Conservation (phyloP, 2,113 vertebrate genomes). For the Siniperca chuatsi region DNA sequence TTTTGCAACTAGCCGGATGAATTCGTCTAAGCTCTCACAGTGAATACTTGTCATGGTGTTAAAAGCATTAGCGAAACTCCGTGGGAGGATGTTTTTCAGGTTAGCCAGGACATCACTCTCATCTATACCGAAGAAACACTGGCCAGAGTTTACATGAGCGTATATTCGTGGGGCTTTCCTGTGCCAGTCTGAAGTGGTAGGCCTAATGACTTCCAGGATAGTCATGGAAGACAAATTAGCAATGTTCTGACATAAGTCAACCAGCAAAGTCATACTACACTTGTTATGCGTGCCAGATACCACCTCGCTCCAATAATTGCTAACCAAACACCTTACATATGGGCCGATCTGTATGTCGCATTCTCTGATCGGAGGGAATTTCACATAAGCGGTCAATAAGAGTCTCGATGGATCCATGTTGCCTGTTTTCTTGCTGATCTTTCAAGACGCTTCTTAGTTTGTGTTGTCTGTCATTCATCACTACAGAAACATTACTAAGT, state of each 20-base stretch:
- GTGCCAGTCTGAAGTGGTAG: background rate
- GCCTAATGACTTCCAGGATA: background rate
- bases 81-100: background rate
- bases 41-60: accelerated
- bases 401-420: background rate
- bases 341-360: accelerated
- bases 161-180: background rate
- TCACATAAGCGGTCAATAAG: background rate
- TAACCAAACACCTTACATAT: background rate
- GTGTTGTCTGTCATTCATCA: too few relatives aligned
- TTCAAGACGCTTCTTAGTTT: background rate
- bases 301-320: background rate
- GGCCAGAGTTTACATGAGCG: background rate
- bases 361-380: background rate
- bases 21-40: background rate
- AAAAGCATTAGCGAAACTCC: background rate
- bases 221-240: background rate
- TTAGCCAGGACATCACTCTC: background rate
- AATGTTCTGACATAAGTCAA: background rate
- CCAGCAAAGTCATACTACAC: background rate
- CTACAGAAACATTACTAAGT: too few relatives aligned
- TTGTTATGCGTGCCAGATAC: background rate
- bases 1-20: background rate
- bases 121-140: background rate
- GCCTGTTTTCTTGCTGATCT: background rate